These are phyloP conservation scores for Ooceraea biroi DNA, from an alignment of 1,140 invertebrate genomes.

Conservation along the genomic window DNA sequence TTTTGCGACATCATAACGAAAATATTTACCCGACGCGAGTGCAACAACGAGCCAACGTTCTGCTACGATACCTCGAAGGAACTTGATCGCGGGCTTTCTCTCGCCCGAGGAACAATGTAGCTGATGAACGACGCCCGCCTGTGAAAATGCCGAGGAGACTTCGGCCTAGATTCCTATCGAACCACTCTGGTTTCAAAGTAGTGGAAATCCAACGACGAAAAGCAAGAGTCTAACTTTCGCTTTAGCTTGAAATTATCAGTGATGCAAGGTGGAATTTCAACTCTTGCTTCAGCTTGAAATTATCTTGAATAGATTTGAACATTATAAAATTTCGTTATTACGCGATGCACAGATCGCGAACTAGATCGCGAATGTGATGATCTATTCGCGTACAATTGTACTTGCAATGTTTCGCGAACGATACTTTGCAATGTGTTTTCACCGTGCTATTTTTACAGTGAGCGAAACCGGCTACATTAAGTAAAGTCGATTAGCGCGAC, in stretches of 20 bases:
- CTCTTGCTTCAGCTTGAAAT: not conserved
- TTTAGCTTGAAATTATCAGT: too few relatives aligned
- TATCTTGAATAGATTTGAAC: not conserved
- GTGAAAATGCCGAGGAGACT: not conserved
- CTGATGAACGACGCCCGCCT: not conserved
- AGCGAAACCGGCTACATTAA: not conserved
- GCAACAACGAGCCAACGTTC: not conserved
- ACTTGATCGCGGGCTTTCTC: conserved; percentile 8
- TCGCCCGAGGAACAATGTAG: not conserved
- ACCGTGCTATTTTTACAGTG: not conserved
- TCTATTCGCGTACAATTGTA: not conserved
- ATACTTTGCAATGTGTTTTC: not conserved
- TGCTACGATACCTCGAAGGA: not conserved
- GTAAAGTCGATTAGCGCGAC: not conserved
- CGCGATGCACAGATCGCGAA: not conserved
- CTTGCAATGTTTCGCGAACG: not conserved
- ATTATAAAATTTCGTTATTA: not conserved
- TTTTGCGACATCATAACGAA: not conserved
- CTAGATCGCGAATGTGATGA: not conserved
- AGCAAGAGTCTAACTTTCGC: not conserved
- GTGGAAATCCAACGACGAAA: not conserved
- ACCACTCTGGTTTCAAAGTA: not conserved
- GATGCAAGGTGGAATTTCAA: too few relatives aligned
- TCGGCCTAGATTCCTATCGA: not conserved
- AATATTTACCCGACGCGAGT: not conserved